These are phyloP conservation scores for Halocaridina rubra DNA, from an alignment of 2,888 invertebrate genomes.

Conservation along the genomic window DNA sequence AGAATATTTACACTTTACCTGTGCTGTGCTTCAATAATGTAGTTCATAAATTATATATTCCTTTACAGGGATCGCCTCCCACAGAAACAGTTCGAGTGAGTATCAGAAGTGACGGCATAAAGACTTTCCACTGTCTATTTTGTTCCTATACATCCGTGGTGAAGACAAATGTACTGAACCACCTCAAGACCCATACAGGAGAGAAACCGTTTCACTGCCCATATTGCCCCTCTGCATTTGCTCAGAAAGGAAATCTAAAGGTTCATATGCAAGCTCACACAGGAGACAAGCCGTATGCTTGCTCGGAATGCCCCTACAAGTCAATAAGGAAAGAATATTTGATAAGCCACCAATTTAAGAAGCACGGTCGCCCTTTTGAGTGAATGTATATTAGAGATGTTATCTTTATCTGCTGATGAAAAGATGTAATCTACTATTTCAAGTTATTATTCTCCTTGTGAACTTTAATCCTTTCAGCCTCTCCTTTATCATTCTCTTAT, in stretches of 20 bases:
- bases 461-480: not conserved
- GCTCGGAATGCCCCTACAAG: slow-evolving; percentile 2
- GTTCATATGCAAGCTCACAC: slow-evolving; percentile 33
- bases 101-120: no score
- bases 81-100: no score
- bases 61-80: no score
- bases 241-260: slow-evolving; percentile 51
- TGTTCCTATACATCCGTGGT: not conserved
- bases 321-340: slow-evolving; percentile 12
- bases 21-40: no score
- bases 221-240: slow-evolving; percentile 25
- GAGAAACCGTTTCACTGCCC: slow-evolving; percentile 50
- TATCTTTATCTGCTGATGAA: not conserved
- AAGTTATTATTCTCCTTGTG: not conserved
- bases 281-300: slow-evolving; percentile 28
- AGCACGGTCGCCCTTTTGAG: not conserved
- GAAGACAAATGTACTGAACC: not conserved
- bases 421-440: not conserved
- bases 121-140: not conserved
- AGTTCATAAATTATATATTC: no score
- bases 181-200: slow-evolving; percentile 37
- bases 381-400: no score
- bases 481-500: no score
- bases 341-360: slow-evolving; percentile 1
- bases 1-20: no score